A percentile compares a stretch with the other conserved stretches of the same genome.
Conservation (phyloP, 2,888 invertebrate genomes). For the Brachyptera risi region DNA sequence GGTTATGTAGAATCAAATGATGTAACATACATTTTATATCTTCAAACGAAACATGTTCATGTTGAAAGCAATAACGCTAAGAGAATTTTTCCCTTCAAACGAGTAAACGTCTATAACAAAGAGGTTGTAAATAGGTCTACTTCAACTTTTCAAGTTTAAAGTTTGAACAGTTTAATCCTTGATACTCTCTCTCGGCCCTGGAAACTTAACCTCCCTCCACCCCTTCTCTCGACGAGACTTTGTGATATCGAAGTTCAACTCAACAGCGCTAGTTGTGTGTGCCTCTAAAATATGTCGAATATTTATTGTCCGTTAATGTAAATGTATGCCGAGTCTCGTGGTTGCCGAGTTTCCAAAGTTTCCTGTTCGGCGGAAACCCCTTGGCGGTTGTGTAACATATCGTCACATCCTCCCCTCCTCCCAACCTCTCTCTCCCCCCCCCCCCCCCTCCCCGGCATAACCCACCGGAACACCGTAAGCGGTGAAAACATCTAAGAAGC, state of each 20-base stretch:
- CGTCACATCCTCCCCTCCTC: background rate
- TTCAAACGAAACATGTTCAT: no score
- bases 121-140: no score
- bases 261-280: background rate
- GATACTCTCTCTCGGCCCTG: background rate
- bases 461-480: no score
- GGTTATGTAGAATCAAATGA: no score
- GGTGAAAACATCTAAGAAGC: no score
- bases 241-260: background rate
- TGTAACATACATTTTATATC: no score
- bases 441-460: no score
- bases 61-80: no score
- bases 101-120: no score
- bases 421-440: no score
- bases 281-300: slow-evolving; percentile 17
- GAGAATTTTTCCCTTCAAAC: no score
- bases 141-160: slow-evolving; percentile 13
- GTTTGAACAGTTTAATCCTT: slow-evolving; percentile 15
- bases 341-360: slow-evolving; percentile 8
- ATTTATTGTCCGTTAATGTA: slow-evolving; percentile 22
- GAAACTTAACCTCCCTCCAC: background rate
- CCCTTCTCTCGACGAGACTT: background rate
- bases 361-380: background rate
- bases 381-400: slow-evolving; percentile 17
- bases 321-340: slow-evolving; percentile 7